A percentile compares a stretch with the other conserved stretches of the same genome.
Conservation (phyloP, 2,888 invertebrate genomes). For the Epirrhoe tristata region DNA sequence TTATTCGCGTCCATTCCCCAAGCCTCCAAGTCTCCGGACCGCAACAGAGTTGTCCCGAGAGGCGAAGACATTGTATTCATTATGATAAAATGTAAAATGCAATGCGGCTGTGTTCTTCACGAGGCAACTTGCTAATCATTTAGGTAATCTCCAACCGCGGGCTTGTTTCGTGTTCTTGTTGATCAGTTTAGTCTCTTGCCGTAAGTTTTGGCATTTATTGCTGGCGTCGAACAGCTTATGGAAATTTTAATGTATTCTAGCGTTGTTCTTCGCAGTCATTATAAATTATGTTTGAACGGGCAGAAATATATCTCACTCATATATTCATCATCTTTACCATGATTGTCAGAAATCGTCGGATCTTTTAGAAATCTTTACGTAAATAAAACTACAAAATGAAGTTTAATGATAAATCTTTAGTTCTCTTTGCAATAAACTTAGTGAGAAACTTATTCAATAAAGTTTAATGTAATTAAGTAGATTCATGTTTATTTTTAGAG, state of each 20-base stretch:
- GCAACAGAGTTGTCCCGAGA: slow-evolving; percentile 45
- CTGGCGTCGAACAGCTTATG: neutral
- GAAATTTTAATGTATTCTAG: neutral
- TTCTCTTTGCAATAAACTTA: too few species aligned
- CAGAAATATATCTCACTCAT: too few species aligned
- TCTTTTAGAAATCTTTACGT: too few species aligned
- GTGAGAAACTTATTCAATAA: too few species aligned
- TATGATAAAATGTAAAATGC: slow-evolving; percentile 58
- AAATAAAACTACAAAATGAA: too few species aligned
- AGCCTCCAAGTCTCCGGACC: slow-evolving; percentile 7
- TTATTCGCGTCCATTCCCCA: slow-evolving; percentile 8
- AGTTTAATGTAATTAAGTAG: too few species aligned
- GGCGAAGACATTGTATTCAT: slow-evolving; percentile 38
- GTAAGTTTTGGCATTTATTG: neutral
- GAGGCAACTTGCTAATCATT: slow-evolving; percentile 29
- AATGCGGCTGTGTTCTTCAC: slow-evolving; percentile 33
- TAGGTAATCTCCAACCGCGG: slow-evolving; percentile 26
- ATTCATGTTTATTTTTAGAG: too few species aligned
- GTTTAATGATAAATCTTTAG: too few species aligned
- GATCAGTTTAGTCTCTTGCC: neutral
- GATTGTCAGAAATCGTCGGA: too few species aligned
- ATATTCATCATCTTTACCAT: too few species aligned
- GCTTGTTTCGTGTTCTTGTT: slow-evolving; percentile 7
- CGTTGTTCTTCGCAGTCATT: too few species aligned
- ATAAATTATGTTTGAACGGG: too few species aligned